Evolutionary conservation across 2,113 vertebrate species (phyloP).

Genomic region (Platycercus adscitus): DNA sequence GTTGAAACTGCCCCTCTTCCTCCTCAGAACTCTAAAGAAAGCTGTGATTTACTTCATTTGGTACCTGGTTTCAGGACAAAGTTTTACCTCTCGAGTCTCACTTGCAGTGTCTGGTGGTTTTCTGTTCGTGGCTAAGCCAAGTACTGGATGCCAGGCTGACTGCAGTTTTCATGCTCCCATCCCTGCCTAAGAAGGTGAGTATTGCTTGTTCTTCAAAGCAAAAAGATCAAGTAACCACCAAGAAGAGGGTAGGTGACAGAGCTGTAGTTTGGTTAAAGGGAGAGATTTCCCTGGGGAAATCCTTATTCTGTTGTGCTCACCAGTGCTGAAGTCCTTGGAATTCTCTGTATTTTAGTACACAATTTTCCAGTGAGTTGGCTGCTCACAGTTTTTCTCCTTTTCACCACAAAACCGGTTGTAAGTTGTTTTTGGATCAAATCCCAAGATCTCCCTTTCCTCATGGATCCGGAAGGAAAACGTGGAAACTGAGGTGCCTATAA

Average conservation of each 20-base stretch:
- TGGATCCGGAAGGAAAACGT: constrained; percentile 99
- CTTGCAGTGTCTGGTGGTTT: not conserved
- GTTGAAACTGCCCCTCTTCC: not conserved
- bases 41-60: accelerated
- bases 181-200: not conserved
- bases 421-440: constrained; percentile 92
- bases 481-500: constrained; percentile 95
- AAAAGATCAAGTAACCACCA: not conserved
- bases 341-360: constrained; percentile 77
- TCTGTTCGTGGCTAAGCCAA: not conserved
- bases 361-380: constrained; percentile 97
- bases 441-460: constrained; percentile 94
- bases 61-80: not conserved
- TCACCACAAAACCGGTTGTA: constrained; percentile 97
- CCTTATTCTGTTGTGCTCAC: not conserved
- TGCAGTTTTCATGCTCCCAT: not conserved
- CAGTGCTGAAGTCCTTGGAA: not conserved
- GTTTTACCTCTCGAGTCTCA: not conserved
- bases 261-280: not conserved
- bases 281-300: not conserved
- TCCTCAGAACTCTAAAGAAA: not conserved
- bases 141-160: not conserved
- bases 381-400: constrained; percentile 88
- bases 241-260: not conserved
- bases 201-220: not conserved